Conservation (phyloP, 2,797 vertebrate genomes). For the Urophycis tenuis region DNA sequence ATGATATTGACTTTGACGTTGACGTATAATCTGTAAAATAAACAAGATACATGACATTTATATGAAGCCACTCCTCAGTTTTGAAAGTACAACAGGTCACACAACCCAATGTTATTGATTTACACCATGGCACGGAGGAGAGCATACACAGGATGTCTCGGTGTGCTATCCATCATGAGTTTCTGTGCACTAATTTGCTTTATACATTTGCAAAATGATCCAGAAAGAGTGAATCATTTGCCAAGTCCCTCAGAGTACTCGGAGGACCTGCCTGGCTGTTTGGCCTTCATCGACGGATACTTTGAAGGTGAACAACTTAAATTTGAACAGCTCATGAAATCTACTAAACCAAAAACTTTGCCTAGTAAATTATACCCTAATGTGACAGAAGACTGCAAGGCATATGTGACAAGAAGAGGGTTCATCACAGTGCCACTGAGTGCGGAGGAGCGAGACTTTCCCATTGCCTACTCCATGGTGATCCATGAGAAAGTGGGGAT, state of each 20-base stretch:
- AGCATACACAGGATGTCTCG: background rate
- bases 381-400: conserved; percentile 67
- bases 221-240: background rate
- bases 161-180: background rate
- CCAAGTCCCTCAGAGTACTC: conserved; percentile 30
- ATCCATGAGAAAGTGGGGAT: conserved; percentile 80
- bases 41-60: too few species aligned
- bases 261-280: conserved; percentile 60
- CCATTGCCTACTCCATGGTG: conserved; percentile 83
- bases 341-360: conserved; percentile 34
- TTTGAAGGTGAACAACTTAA: conserved; percentile 13
- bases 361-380: conserved; percentile 67
- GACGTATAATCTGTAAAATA: too few species aligned
- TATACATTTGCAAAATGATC: conserved; percentile 16
- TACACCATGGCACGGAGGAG: background rate
- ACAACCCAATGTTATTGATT: background rate
- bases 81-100: background rate
- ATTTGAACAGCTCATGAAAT: conserved; percentile 53
- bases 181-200: conserved; percentile 13
- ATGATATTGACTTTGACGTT: too few species aligned
- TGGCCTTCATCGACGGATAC: conserved; percentile 61
- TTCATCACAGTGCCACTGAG: conserved; percentile 68
- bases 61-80: background rate
- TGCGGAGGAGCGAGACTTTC: conserved; percentile 72
- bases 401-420: conserved; percentile 57